phyloP scores from a whole-genome alignment of 2,797 vertebrate species.

The Hyperoplus immaculatus region DNA sequence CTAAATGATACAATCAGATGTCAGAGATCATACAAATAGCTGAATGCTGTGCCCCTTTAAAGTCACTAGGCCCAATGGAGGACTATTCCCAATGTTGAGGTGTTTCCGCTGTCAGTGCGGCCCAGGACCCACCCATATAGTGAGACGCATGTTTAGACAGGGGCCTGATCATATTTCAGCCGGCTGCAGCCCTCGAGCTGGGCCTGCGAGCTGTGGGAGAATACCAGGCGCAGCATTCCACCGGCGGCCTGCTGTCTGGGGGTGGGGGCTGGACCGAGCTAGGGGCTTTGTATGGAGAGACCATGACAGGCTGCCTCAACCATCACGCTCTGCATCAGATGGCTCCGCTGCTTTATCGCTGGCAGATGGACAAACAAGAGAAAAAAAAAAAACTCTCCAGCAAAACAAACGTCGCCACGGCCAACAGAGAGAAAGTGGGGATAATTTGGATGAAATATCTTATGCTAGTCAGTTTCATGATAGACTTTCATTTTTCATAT shows the following conservation, averaged over 20 bases:
- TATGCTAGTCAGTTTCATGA: not conserved
- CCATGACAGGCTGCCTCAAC: conserved; percentile 55
- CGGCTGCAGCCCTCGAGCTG: conserved; percentile 50
- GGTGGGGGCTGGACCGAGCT: conserved; percentile 50
- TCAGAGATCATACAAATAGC: conserved; percentile 12
- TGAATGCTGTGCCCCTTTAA: conserved; percentile 17
- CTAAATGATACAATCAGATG: conserved; percentile 2
- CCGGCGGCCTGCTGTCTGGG: conserved; percentile 68
- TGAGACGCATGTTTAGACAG: conserved; percentile 79
- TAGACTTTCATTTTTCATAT: not conserved
- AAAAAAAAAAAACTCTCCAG: conserved; percentile 3
- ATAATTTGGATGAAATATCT: not conserved
- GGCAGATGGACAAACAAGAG: conserved; percentile 51
- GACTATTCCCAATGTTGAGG: conserved; percentile 57
- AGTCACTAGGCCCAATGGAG: conserved; percentile 4
- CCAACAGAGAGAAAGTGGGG: not conserved
- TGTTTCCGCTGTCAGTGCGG: conserved; percentile 67
- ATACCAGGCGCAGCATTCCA: conserved; percentile 84
- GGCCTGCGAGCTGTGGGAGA: conserved; percentile 69
- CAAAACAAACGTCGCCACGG: conserved; percentile 21
- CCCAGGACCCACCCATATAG: conserved; percentile 67
- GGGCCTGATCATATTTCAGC: conserved; percentile 80
- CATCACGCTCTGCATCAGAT: conserved; percentile 57
- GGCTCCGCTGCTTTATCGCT: conserved; percentile 46
- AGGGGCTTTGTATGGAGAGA: conserved; percentile 71